Conservation (phyloP, 2,888 invertebrate species). For the Mylabris sibirica region DNA sequence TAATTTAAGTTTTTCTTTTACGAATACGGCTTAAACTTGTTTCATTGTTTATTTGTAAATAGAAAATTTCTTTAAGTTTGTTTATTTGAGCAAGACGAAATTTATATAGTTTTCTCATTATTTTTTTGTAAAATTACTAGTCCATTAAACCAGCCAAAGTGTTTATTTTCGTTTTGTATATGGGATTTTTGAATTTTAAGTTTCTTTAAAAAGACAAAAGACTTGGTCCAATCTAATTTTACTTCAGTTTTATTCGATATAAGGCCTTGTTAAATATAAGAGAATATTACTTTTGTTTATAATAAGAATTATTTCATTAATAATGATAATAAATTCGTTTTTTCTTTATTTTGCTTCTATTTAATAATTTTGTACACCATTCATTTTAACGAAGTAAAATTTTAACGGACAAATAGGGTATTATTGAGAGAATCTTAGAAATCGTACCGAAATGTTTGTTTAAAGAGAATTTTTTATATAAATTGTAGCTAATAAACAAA, state of each 20-base stretch:
- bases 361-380: background rate
- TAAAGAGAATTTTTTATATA: constrained; percentile 23
- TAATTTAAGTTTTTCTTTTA: constrained; percentile 19
- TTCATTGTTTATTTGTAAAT: constrained; percentile 17
- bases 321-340: constrained; percentile 33
- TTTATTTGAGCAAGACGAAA: constrained; percentile 19
- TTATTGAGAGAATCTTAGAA: constrained; percentile 26
- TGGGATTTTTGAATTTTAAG: constrained; percentile 24
- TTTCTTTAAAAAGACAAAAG: constrained; percentile 38
- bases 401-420: constrained; percentile 59
- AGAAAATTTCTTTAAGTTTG: background rate
- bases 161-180: constrained; percentile 41
- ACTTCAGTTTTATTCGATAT: constrained; percentile 39
- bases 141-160: constrained; percentile 62
- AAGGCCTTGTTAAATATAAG: constrained; percentile 22
- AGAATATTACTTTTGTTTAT: constrained; percentile 34
- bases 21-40: constrained; percentile 20
- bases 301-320: constrained; percentile 34
- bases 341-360: constrained; percentile 32
- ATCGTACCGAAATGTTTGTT: constrained; percentile 21
- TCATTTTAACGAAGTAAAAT: background rate
- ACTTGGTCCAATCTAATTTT: constrained; percentile 28
- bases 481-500: constrained; percentile 23
- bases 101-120: constrained; percentile 6
- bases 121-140: constrained; percentile 52